phyloP scores from a whole-genome alignment of 1,140 invertebrate genomes.

The Akabosia matsudoensis region DNA sequence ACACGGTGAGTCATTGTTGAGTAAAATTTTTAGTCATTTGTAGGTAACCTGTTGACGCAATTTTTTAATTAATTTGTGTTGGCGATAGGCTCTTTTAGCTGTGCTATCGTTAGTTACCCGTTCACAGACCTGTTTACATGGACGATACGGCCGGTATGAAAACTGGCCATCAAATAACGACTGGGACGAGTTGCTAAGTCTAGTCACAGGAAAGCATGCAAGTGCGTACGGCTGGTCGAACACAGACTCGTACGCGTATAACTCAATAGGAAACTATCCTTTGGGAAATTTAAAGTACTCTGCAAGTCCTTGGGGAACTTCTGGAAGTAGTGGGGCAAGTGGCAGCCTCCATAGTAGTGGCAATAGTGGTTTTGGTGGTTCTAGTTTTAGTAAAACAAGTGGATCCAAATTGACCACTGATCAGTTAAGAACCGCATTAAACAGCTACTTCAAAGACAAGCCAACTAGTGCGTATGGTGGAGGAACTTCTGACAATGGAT shows the following conservation, averaged over 20 bases:
- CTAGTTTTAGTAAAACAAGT: neutral
- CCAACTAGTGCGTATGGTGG: neutral
- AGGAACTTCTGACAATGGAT: neutral
- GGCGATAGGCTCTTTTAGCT: neutral
- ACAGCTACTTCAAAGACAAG: neutral
- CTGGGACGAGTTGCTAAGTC: neutral
- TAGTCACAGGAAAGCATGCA: neutral
- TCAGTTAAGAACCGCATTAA: neutral
- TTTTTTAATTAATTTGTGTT: too few relatives aligned
- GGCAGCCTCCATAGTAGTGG: neutral
- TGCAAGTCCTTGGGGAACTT: neutral
- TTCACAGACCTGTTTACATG: neutral
- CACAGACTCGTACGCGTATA: neutral
- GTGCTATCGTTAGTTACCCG: neutral
- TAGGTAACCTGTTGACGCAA: too few relatives aligned
- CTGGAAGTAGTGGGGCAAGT: neutral
- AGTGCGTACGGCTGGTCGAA: neutral
- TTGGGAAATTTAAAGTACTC: neutral
- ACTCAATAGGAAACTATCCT: neutral
- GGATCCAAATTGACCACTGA: neutral
- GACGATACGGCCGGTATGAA: neutral
- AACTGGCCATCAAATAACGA: neutral
- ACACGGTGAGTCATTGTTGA: too few relatives aligned
- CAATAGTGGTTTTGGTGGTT: neutral
- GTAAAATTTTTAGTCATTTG: too few relatives aligned